These are phyloP conservation scores for Drosophila asahinai DNA, from an alignment of 1,140 invertebrate genomes.

Conservation along the genomic window DNA sequence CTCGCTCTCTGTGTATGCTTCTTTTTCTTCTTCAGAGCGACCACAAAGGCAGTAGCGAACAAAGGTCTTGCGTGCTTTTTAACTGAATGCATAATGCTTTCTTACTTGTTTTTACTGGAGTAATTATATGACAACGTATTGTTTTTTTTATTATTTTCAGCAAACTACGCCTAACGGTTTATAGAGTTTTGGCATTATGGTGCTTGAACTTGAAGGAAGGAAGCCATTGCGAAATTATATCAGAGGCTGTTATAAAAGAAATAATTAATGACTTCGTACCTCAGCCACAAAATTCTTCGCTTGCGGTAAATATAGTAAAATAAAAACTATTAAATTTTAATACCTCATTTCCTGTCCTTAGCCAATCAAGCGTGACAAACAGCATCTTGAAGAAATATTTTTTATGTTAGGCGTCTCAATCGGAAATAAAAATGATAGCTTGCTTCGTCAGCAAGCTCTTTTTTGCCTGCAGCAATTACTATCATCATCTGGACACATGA, in stretches of 20 bases:
- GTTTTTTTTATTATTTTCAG: slow-evolving; percentile 22
- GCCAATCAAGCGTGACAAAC: not conserved
- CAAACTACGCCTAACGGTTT: slow-evolving; percentile 30
- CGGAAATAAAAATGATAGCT: not conserved
- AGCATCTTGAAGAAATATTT: not conserved
- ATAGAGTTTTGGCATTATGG: slow-evolving; percentile 45
- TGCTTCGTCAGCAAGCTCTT: slow-evolving; percentile 28
- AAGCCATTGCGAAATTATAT: slow-evolving; percentile 50
- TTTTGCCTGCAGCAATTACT: slow-evolving; percentile 38
- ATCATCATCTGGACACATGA: slow-evolving; percentile 35
- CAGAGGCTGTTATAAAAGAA: slow-evolving; percentile 38
- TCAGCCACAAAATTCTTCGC: slow-evolving; percentile 1
- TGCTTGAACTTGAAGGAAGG: slow-evolving; percentile 44
- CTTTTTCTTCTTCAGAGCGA: too few species aligned
- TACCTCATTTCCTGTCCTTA: not conserved
- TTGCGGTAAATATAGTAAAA: slow-evolving; percentile 18
- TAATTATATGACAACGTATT: too few species aligned
- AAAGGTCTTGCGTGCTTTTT: too few species aligned
- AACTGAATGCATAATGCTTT: too few species aligned
- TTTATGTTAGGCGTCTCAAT: not conserved
- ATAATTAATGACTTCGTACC: slow-evolving; percentile 36
- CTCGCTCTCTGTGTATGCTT: too few species aligned
- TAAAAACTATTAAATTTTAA: not conserved
- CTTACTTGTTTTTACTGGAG: too few species aligned
- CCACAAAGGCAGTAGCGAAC: too few species aligned